Percentiles rank a stretch among this genome's conserved stretches.
These are phyloP conservation scores for Microctonus aethiopoides DNA, from an alignment of 2,888 invertebrate species.

Conservation along the genomic window DNA sequence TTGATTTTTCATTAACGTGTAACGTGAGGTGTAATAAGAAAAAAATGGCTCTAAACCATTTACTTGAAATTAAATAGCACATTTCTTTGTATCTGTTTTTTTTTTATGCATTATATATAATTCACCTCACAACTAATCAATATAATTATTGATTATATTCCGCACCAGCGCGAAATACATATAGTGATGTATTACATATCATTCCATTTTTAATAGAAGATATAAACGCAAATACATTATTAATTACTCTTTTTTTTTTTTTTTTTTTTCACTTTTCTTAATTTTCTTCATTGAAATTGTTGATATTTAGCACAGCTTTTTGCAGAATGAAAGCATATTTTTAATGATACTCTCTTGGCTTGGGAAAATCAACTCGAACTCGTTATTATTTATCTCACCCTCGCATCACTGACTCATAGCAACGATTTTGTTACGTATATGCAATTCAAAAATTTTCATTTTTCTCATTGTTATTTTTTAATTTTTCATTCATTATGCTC, in stretches of 20 bases:
- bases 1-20: slow-evolving; percentile 18
- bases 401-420: slow-evolving; percentile 27
- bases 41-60: slow-evolving; percentile 13
- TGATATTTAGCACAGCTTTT: slow-evolving; percentile 58
- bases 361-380: slow-evolving; percentile 46
- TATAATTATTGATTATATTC: slow-evolving; percentile 44
- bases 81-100: slow-evolving; percentile 40
- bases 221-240: slow-evolving; percentile 40
- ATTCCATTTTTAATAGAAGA: slow-evolving; percentile 35
- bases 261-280: slow-evolving; percentile 30
- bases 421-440: slow-evolving; percentile 23
- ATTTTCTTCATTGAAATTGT: slow-evolving; percentile 41
- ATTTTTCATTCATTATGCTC: no score
- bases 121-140: slow-evolving; percentile 37
- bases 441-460: slow-evolving; percentile 8
- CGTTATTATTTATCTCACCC: slow-evolving; percentile 34
- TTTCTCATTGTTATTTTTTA: slow-evolving; percentile 34
- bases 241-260: slow-evolving; percentile 22
- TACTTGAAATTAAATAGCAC: slow-evolving; percentile 55
- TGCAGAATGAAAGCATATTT: slow-evolving; percentile 58
- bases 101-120: slow-evolving; percentile 46
- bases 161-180: slow-evolving; percentile 57
- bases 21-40: slow-evolving; percentile 12
- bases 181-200: slow-evolving; percentile 34
- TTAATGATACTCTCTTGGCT: slow-evolving; percentile 48